Evolutionary conservation across 2,797 vertebrate species (phyloP), one percentile per base, ranked within the genome.

Genomic region (Molossus molossus): DNA sequence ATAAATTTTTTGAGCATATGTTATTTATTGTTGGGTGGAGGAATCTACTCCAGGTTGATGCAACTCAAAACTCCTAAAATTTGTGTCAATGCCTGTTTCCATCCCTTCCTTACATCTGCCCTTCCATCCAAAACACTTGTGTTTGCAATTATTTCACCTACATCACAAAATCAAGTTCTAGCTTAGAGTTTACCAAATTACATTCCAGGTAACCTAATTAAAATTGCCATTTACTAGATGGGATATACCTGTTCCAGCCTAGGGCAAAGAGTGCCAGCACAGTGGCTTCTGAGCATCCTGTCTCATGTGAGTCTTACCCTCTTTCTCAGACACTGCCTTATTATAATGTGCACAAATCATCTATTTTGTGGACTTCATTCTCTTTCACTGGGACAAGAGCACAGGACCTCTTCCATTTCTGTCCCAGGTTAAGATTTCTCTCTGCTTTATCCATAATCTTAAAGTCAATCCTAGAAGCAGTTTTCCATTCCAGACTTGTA

Each of bases 101-200:
- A 60, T 89, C 21, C 27, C 37, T 89, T 13, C 13, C 48, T 82
- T 70, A 23, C 48, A 23, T 29, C 27, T 95, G 40, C 20, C 13
- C 3, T 93, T 87, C 13, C 12, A 75, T 76, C 55, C 33, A 50
- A 85, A 76, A 29, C 50, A 79, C 25, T 48, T 57, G 20, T 29
- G 58, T 64, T 72, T 86, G 21, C 13, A 86, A 37, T 82, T 94
- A 88, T 87, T 94, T 94, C n/a, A 87, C 21, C 14, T 48, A 8
- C 17, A 37, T 33, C 40, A 79, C 76, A 95, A 95, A 65, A 62
- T 55, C 40, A 65, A 82, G 40, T 76, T 75, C 55, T 89, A 65
- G 3, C n/a, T 79, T 90, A 70, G 64, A 79, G 53, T 92, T 94
- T 86, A n/a, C 48, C 48, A 70, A 82, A 57, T 65, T 65, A 53